Evolutionary conservation across 2,888 invertebrate species (phyloP).

Genomic region (Eilema sororculum): DNA sequence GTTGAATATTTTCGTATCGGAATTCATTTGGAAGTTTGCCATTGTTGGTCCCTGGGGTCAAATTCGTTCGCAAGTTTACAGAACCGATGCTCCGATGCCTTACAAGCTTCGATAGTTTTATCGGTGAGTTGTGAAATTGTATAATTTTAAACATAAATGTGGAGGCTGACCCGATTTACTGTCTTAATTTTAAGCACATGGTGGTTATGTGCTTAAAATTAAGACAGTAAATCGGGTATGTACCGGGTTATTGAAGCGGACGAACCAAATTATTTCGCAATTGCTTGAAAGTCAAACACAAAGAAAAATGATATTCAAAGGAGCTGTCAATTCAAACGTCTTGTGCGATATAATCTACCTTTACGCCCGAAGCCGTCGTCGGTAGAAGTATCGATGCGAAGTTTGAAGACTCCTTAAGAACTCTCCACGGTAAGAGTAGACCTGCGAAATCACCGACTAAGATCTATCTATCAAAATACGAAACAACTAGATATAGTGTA

Average conservation of each 20-base stretch:
- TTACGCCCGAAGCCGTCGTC: not conserved
- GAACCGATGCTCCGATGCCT: not conserved
- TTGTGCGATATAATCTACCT: slow-evolving; percentile 11
- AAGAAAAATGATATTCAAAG: not conserved
- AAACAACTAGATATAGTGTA: not conserved
- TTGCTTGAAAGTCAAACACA: not conserved
- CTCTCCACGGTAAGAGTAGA: not conserved
- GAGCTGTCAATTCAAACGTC: not conserved
- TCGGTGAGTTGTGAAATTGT: not conserved
- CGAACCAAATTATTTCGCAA: not conserved
- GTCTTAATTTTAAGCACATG: not conserved
- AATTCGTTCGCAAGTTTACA: not conserved
- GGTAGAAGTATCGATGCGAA: slow-evolving; percentile 14
- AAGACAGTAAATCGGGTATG: not conserved
- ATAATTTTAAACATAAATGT: not conserved
- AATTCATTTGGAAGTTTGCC: slow-evolving; percentile 10
- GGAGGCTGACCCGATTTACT: not conserved
- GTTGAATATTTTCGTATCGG: not conserved
- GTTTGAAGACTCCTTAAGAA: slow-evolving; percentile 3
- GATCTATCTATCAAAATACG: not conserved
- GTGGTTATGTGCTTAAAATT: too few relatives aligned
- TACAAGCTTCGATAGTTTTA: not conserved
- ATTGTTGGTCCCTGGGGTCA: not conserved
- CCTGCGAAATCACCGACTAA: slow-evolving; percentile 2
- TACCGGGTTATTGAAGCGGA: not conserved